These are phyloP conservation scores for cat (Felis catus) DNA, from an alignment of 2,113 vertebrate species.

Conservation along the genomic window F.catus_Fca126_mat1.0 CM031420.1:125070001-125070500, in stretches of 20 bases:
- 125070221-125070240: slow-evolving; percentile 88
- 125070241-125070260: slow-evolving; percentile 88
- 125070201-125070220: slow-evolving; percentile 83
- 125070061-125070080: slow-evolving; percentile 91
- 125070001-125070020: slow-evolving; percentile 87
- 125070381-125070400: slow-evolving; percentile 83
- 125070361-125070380: slow-evolving; percentile 84
- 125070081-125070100: slow-evolving; percentile 89
- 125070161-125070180: slow-evolving; percentile 88
- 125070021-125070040: slow-evolving; percentile 88
- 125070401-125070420: slow-evolving; percentile 83
- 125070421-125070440: slow-evolving; percentile 82
- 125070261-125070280: slow-evolving; percentile 89
- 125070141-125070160: slow-evolving; percentile 85
- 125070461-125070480: slow-evolving; percentile 84
- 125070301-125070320: slow-evolving; percentile 92
- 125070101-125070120: slow-evolving; percentile 89
- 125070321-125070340: slow-evolving; percentile 88
- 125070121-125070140: slow-evolving; percentile 91
- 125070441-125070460: slow-evolving; percentile 90
- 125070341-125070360: slow-evolving; percentile 89
- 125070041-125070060: slow-evolving; percentile 90
- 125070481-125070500: slow-evolving; percentile 71
- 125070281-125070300: slow-evolving; percentile 90
- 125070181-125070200: slow-evolving; percentile 82